Percentiles rank a stretch among this genome's conserved stretches.
Evolutionary conservation across 2,113 vertebrate species (phyloP).

Genomic region (Melospiza georgiana): DNA sequence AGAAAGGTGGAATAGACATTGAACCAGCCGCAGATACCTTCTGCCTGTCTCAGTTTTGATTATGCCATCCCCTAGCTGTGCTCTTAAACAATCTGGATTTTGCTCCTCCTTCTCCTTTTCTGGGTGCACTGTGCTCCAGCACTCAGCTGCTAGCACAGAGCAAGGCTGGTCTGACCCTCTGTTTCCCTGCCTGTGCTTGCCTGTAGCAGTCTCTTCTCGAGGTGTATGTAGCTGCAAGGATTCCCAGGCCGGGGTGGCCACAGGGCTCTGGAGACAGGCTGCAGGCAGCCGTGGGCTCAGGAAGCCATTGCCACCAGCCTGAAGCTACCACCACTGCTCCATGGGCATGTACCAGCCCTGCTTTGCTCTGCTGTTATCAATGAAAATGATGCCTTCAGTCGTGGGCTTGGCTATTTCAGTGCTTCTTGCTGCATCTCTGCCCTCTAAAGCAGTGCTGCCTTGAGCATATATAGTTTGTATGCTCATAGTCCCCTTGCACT

Average conservation of each 20-base stretch:
- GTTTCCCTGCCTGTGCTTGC: not conserved
- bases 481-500: not conserved
- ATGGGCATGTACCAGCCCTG: not conserved
- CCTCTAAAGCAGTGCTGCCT: not conserved
- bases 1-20: not conserved
- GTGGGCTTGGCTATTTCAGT: not conserved
- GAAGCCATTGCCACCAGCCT: not conserved
- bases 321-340: not conserved
- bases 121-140: not conserved
- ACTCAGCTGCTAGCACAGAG: not conserved
- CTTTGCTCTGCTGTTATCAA: not conserved
- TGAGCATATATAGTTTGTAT: not conserved
- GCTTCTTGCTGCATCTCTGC: not conserved
- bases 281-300: not conserved
- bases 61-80: not conserved
- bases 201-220: not conserved
- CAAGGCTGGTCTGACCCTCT: not conserved
- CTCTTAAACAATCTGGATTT: not conserved
- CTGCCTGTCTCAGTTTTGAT: not conserved
- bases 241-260: not conserved
- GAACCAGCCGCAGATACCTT: not conserved
- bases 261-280: not conserved
- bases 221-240: not conserved
- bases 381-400: not conserved
- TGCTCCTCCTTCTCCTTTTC: not conserved